Conservation (phyloP, 2,113 vertebrate species). For the Lophura nycthemera region DNA sequence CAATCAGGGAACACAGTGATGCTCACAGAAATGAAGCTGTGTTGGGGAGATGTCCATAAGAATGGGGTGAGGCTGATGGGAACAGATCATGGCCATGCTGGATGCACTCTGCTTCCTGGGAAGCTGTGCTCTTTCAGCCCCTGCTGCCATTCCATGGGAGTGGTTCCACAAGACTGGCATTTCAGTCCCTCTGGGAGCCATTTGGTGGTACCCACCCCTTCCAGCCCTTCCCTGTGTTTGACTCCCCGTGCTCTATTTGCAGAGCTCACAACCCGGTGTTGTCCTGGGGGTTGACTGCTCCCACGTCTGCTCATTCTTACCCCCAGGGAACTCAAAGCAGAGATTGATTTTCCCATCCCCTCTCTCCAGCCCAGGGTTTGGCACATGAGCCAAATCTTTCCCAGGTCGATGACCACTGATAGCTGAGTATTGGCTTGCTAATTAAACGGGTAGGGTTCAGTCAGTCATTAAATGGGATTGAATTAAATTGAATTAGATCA, state of each 20-base stretch:
- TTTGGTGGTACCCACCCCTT: neutral
- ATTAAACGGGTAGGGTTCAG: constrained; percentile 38
- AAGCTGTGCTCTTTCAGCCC: neutral
- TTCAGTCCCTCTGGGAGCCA: neutral
- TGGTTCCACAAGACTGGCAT: neutral
- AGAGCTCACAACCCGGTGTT: neutral
- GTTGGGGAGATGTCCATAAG: neutral
- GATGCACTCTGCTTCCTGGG: neutral
- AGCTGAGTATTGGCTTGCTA: constrained; percentile 33
- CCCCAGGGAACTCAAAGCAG: rapidly evolving
- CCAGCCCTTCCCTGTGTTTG: neutral
- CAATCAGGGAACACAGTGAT: neutral
- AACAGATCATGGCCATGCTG: neutral
- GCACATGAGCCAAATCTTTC: neutral
- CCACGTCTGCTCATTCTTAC: neutral
- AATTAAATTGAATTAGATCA: neutral
- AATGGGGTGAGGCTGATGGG: too few species aligned
- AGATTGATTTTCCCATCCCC: neutral
- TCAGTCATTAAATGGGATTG: constrained; percentile 52
- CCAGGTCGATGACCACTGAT: neutral
- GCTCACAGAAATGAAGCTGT: neutral
- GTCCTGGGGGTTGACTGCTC: neutral
- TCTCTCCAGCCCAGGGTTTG: neutral
- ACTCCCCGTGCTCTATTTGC: neutral
- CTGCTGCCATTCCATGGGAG: rapidly evolving